Percentiles rank a stretch among this genome's conserved stretches.
Conservation (phyloP, 2,888 invertebrate species). For the Aquatica leii region DNA sequence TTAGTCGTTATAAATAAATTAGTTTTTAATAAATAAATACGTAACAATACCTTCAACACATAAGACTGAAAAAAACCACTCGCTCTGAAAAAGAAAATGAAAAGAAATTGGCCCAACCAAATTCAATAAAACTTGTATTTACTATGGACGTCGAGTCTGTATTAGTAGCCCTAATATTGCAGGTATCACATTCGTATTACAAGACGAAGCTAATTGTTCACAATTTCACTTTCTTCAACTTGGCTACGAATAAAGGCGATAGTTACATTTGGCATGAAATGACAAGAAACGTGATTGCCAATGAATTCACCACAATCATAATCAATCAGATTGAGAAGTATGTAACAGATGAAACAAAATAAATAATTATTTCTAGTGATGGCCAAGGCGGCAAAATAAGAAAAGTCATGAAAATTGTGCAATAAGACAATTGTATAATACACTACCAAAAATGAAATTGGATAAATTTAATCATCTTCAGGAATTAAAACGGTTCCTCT, state of each 20-base stretch:
- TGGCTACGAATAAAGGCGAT: conserved; percentile 4
- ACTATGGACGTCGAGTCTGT: conserved; percentile 1
- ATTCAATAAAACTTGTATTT: conserved; percentile 1
- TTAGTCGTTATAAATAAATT: too few relatives aligned
- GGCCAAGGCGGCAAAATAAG: neutral
- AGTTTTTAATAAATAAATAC: too few relatives aligned
- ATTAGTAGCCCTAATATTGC: neutral
- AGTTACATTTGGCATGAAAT: neutral
- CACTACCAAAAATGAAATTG: neutral
- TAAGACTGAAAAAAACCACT: too few relatives aligned
- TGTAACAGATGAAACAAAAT: conserved; percentile 3
- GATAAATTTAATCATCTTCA: neutral
- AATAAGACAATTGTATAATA: neutral
- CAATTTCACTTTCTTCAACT: conserved; percentile 3
- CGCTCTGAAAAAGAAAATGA: neutral
- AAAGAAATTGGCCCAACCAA: conserved; percentile 1
- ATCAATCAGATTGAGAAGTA: conserved; percentile 5
- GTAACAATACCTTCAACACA: too few relatives aligned
- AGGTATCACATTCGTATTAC: neutral
- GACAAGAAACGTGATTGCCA: neutral
- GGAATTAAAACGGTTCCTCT: neutral
- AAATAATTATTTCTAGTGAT: conserved; percentile 4
- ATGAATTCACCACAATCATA: conserved; percentile 5
- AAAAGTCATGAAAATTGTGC: too few relatives aligned
- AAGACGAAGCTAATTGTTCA: conserved; percentile 1